phyloP scores from a whole-genome alignment of 1,140 invertebrate species.

The Drosophila parvula region DNA sequence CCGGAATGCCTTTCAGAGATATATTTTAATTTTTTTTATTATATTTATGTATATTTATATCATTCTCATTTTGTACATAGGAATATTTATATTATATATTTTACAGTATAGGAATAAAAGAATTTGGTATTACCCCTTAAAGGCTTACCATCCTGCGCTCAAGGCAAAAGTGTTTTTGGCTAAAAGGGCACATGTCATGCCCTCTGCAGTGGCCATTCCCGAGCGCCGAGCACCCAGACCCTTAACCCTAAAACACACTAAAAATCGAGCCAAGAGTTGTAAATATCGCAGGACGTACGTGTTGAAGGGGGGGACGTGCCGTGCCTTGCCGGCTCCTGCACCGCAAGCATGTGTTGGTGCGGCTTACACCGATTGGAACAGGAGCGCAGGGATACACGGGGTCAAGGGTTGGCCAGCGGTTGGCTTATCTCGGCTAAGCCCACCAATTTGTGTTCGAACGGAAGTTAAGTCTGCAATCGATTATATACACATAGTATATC shows the following conservation, averaged over 20 bases:
- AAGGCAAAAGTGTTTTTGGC: not conserved
- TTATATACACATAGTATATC: not conserved
- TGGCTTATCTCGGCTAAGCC: slow-evolving; percentile 26
- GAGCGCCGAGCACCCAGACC: not conserved
- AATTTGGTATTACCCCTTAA: too few species aligned
- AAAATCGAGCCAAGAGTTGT: slow-evolving; percentile 36
- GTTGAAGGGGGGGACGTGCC: not conserved
- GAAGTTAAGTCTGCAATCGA: slow-evolving; percentile 4
- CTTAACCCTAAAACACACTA: slow-evolving; percentile 28
- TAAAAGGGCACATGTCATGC: not conserved
- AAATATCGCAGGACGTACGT: slow-evolving; percentile 38
- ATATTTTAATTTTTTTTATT: too few species aligned
- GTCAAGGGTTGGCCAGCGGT: not conserved
- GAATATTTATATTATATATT: too few species aligned
- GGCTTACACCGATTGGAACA: not conserved
- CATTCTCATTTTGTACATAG: too few species aligned
- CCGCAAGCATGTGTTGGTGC: slow-evolving; percentile 19
- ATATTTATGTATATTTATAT: too few species aligned
- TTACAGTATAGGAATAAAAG: too few species aligned
- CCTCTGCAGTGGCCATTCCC: not conserved
- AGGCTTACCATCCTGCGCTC: not conserved
- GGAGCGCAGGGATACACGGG: not conserved
- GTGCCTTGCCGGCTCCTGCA: too few species aligned
- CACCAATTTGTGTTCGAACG: slow-evolving; percentile 26
- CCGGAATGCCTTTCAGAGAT: too few species aligned